These are phyloP conservation scores for Allygus modestus DNA, from an alignment of 2,888 invertebrate genomes.

Conservation along the genomic window DNA sequence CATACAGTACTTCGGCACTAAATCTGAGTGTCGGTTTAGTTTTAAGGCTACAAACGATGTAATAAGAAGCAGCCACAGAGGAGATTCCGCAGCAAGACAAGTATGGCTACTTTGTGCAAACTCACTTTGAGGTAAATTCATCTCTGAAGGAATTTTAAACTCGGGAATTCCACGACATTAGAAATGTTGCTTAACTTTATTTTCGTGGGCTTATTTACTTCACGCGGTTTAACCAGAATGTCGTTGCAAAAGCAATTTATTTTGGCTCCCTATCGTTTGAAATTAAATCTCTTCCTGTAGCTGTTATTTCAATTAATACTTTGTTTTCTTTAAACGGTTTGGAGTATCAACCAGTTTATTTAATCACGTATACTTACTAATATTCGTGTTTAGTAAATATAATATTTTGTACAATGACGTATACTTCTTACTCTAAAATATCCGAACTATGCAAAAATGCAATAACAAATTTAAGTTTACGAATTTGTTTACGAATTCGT, in stretches of 20 bases:
- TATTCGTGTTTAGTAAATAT: too few species aligned
- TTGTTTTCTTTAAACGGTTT: too few species aligned
- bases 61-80: background rate
- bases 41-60: background rate
- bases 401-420: too few species aligned
- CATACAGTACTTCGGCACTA: too few species aligned
- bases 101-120: slow-evolving; percentile 44
- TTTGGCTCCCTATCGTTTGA: background rate
- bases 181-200: background rate
- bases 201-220: background rate
- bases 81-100: slow-evolving; percentile 13
- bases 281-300: background rate
- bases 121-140: slow-evolving; percentile 34
- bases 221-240: background rate
- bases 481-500: too few species aligned
- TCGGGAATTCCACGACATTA: background rate
- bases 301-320: too few species aligned
- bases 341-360: too few species aligned
- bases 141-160: slow-evolving; percentile 23
- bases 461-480: too few species aligned
- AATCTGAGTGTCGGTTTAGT: background rate
- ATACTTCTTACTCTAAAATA: too few species aligned
- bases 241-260: background rate
- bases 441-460: too few species aligned
- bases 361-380: too few species aligned